Percentiles rank a stretch among this genome's conserved stretches.
These are phyloP conservation scores for Nothoprocta perdicaria DNA, from an alignment of 2,113 vertebrate genomes.

Conservation along the genomic window DNA sequence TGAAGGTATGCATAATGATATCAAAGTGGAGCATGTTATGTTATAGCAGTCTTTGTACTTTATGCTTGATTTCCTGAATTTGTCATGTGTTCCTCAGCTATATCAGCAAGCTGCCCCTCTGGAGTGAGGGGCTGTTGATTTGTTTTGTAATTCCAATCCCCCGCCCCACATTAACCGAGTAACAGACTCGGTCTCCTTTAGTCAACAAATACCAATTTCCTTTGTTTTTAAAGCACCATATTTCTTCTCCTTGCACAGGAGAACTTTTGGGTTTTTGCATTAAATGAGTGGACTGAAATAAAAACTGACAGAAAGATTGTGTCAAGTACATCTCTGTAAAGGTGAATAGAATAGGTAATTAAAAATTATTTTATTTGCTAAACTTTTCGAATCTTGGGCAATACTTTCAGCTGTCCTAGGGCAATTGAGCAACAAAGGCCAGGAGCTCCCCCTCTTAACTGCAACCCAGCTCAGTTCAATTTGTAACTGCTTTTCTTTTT, in stretches of 20 bases:
- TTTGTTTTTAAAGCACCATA: background rate
- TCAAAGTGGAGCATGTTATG: background rate
- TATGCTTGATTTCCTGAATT: background rate
- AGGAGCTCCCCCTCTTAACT: background rate
- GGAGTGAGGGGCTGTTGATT: background rate
- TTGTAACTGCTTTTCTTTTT: background rate
- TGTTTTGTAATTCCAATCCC: background rate
- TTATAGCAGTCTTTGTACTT: background rate
- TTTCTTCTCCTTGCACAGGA: background rate
- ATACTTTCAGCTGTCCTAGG: accelerated
- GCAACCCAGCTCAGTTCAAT: background rate
- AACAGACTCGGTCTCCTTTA: background rate
- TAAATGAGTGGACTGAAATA: background rate
- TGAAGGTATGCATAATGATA: background rate
- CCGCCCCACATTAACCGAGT: background rate
- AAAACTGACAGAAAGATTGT: background rate
- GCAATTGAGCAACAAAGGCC: background rate
- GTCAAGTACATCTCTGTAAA: background rate
- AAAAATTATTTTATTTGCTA: background rate
- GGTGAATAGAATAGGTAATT: background rate
- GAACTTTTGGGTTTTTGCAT: background rate
- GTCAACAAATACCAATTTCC: background rate
- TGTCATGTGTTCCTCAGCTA: background rate
- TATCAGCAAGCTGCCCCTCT: background rate
- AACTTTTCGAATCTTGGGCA: background rate